Base-by-base conservation (phyloP, 2,888 invertebrate genomes). In the Elysia crispata region DNA sequence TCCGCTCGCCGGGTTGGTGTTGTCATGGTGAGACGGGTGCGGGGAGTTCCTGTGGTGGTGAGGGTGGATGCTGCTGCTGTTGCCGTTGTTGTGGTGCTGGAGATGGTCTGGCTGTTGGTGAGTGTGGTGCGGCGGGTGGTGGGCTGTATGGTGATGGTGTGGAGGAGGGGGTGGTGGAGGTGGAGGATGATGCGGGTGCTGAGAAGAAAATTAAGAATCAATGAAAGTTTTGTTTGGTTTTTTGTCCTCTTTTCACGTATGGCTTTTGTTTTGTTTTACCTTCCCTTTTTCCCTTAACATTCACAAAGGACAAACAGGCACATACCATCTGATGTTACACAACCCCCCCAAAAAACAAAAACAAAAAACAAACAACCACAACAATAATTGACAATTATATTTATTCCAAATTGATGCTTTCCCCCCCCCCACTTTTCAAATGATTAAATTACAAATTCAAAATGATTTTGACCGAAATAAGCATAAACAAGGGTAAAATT, bases 111-210 rank as follows among this genome's bases (percentile, higher is more conserved):
- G 75, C 18, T 74, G 79, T 23, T 79, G 67, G 33, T 0, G 81
- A 83, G 25, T 84, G 75, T 41, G 83, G 82, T 76, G 85, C 84
- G 15, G 50, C 25, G 31, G 82, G 82, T 13, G 72, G 74, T 69
- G 81, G 77, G 30, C 82, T 80, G 57, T 80, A 80, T 84, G 64
- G 82, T 80, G 67, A 81, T 84, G 80, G 82, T 83, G 67, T 82
- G 82, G 70, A 83, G 73, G 80, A 74, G 79, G 80, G 82, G 82
- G 54, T 81, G 80, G 67, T 73, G 72, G 11, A 67, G 79, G 67
- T 70, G 67, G 70, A 57, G 49, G 76, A 31, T 73, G 81, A 77
- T 81, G 76, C 69, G 77, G 33, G 79, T 60, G 60, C 60, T 60
- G 60, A 11, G 41, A 11, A 11, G 11, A 41, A 41, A 41, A 41